These are phyloP conservation scores for Dromaius novaehollandiae DNA, from an alignment of 2,113 vertebrate species.

Conservation along the genomic window DNA sequence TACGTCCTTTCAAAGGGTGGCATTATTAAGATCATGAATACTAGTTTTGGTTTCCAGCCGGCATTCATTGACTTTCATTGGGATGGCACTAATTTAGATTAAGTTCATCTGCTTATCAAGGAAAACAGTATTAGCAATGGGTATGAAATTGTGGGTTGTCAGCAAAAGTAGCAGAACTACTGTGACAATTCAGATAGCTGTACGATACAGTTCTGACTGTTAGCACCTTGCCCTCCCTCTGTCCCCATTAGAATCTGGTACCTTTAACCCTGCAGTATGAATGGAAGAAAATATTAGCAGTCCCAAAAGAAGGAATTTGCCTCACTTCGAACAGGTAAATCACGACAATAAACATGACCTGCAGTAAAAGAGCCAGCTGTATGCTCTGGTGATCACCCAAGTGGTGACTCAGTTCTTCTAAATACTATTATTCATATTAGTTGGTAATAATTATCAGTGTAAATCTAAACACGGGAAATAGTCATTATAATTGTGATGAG, in stretches of 20 bases:
- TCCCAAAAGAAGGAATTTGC: not conserved
- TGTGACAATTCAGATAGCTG: not conserved
- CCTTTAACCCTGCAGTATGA: not conserved
- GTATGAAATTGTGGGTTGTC: fast-evolving
- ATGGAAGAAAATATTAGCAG: too few relatives aligned
- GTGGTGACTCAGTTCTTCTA: not conserved
- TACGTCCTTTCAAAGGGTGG: not conserved
- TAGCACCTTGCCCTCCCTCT: not conserved
- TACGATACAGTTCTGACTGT: too few relatives aligned
- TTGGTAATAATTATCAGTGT: fast-evolving
- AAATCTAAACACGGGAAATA: not conserved
- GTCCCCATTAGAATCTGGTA: fast-evolving
- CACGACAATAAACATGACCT: too few relatives aligned
- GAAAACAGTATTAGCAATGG: not conserved
- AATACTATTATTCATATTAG: not conserved
- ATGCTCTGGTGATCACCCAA: not conserved
- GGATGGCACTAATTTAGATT: not conserved
- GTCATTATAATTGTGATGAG: fast-evolving
- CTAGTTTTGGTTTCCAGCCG: not conserved
- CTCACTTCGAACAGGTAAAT: not conserved
- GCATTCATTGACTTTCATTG: not conserved
- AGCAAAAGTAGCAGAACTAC: not conserved
- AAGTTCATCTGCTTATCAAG: not conserved
- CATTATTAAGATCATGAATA: not conserved
- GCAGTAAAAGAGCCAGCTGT: not conserved